Conservation (phyloP, 2,113 vertebrate genomes). For the Carassius carassius region DNA sequence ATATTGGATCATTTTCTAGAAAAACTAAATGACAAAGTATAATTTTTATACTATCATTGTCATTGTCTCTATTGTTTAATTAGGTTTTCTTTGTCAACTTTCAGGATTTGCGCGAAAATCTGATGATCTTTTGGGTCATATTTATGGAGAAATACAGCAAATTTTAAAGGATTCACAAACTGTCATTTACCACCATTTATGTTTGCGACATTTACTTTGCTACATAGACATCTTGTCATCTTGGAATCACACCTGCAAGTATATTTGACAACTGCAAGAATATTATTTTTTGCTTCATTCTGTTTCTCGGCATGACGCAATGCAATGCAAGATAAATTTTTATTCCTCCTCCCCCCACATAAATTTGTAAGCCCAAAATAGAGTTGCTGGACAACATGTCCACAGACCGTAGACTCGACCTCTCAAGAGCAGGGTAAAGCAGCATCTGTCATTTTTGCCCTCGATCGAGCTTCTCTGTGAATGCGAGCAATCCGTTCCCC, state of each 20-base stretch:
- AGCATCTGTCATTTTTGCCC: conserved; percentile 47
- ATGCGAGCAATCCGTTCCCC: conserved; percentile 75
- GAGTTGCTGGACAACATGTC: conserved; percentile 22
- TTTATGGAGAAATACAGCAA: background rate
- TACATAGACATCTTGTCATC: background rate
- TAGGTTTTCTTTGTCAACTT: background rate
- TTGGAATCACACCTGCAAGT: background rate
- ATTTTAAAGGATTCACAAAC: background rate
- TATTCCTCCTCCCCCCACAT: conserved; percentile 8
- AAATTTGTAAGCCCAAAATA: conserved; percentile 24
- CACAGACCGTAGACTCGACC: background rate
- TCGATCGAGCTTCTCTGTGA: conserved; percentile 61
- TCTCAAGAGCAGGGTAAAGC: conserved; percentile 21
- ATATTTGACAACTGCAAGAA: conserved; percentile 9
- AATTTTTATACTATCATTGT: background rate
- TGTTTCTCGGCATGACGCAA: conserved; percentile 14
- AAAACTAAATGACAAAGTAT: background rate
- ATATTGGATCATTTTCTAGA: background rate
- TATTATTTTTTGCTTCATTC: background rate
- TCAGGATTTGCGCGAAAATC: background rate
- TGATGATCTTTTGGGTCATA: background rate
- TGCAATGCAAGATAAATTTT: conserved; percentile 1
- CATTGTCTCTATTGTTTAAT: background rate
- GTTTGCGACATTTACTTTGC: background rate
- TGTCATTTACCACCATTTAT: background rate